These are phyloP conservation scores for Gryon sp. DNA, from an alignment of 1,140 invertebrate genomes.

Conservation along the genomic window DNA sequence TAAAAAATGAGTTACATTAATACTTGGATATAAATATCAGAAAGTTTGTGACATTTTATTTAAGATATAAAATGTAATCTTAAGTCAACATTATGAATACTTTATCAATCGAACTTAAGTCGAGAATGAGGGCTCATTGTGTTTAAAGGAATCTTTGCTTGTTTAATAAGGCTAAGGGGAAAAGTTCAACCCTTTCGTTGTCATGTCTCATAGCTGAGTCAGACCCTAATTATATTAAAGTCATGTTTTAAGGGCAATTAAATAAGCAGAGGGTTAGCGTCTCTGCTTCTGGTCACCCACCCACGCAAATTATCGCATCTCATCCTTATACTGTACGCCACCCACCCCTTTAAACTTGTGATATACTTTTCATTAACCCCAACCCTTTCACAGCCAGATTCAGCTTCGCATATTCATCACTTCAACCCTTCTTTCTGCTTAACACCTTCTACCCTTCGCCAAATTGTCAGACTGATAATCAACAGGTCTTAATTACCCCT, in stretches of 20 bases:
- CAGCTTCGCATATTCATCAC: conserved; percentile 75
- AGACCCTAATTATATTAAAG: conserved; percentile 76
- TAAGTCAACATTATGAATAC: conserved; percentile 31
- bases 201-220: conserved; percentile 63
- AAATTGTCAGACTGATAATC: conserved; percentile 65
- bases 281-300: conserved; percentile 69
- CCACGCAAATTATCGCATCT: conserved; percentile 76
- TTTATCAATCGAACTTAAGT: conserved; percentile 42
- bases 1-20: too few species aligned
- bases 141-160: conserved; percentile 72
- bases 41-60: background rate
- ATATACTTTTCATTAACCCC: conserved; percentile 76
- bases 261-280: conserved; percentile 74
- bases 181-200: conserved; percentile 73
- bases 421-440: conserved; percentile 71
- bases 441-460: conserved; percentile 60
- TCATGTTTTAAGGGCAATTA: conserved; percentile 77
- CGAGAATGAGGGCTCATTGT: conserved; percentile 43
- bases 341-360: conserved; percentile 63
- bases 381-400: conserved; percentile 71
- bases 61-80: conserved; percentile 12
- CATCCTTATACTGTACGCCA: conserved; percentile 62
- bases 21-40: too few species aligned
- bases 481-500: conserved; percentile 75
- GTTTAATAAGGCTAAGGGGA: conserved; percentile 73